Percentiles rank a stretch among this genome's conserved stretches.
These are phyloP conservation scores for Pegoplata infirma DNA, from an alignment of 2,888 invertebrate genomes.

Conservation along the genomic window DNA sequence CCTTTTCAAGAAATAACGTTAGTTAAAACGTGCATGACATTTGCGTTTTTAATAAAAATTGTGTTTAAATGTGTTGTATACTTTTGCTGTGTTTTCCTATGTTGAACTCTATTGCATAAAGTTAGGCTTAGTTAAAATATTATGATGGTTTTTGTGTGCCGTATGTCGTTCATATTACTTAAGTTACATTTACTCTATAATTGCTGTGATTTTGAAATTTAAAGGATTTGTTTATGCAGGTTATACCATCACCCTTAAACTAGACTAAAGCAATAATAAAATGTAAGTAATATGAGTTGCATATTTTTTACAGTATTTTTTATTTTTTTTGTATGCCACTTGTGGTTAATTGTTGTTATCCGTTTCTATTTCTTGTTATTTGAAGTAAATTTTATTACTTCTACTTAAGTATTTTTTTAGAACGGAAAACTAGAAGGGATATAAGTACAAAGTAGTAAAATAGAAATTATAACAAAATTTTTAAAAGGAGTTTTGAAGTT, in stretches of 20 bases:
- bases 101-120: constrained; percentile 49
- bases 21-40: constrained; percentile 58
- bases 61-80: background rate
- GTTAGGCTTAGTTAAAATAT: constrained; percentile 41
- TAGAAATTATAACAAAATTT: background rate
- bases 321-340: constrained; percentile 50
- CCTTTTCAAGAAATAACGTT: constrained; percentile 57
- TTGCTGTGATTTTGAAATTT: constrained; percentile 48
- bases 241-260: constrained; percentile 30
- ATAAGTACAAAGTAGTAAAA: constrained; percentile 1
- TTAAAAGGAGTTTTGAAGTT: background rate
- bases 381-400: constrained; percentile 54
- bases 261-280: background rate
- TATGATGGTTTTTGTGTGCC: constrained; percentile 43
- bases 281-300: constrained; percentile 31
- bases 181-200: constrained; percentile 6
- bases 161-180: constrained; percentile 23
- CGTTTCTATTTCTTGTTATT: constrained; percentile 56
- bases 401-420: constrained; percentile 7
- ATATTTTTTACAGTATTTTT: constrained; percentile 14
- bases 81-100: background rate
- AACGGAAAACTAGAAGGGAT: constrained; percentile 28
- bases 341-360: constrained; percentile 62
- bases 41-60: constrained; percentile 59
- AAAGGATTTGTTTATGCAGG: constrained; percentile 50